Evolutionary conservation across 1,140 invertebrate genomes (phyloP), one percentile per base, ranked within the genome.

Genomic region (Atta colombica): DNA sequence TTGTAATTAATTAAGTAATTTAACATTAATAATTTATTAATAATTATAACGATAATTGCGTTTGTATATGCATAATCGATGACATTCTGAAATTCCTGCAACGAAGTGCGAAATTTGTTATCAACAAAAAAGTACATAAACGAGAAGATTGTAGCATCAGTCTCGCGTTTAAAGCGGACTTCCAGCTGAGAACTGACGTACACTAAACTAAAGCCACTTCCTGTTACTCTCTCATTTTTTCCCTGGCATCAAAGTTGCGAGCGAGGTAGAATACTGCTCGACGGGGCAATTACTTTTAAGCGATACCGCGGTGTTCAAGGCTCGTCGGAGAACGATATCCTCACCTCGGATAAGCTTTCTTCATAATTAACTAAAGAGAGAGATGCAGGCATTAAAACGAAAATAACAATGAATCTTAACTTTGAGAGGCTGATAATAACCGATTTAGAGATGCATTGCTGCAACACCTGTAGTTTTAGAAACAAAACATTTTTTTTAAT

Each of bases 351-450:
- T 89, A 87, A 80, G 86, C 91, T 91, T 91, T 92, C 89, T 90
- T 90, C 91, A 87, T 92, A 93, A 93, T 92, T 93, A 92, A 90
- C 89, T 89, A 86, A 91, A 80, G 77, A 51, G 25, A 25, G 55
- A 74, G 85, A 87, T 85, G 61, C 35, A 74, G 72, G 89, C 88
- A 92, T 92, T 88, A 88, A 93, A 89, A 93, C 90, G 85, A 80
- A 90, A 86, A 92, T 92, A 91, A 92, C 55, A 65, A 74, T 90
- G 77, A 88, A 87, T 85, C 86, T 87, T 93, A 88, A 92, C 89
- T 92, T 90, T 71, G 88, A 81, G 88, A 71, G 14, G 16, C 14
- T 14, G 55, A 61, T 35, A 84, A 58, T 71, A 71, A 81, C 25
- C 68, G 16, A 71, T 81, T 71, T 71, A 71, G 21, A 58, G 12